Percentiles rank a stretch among this genome's conserved stretches.
phyloP scores from a whole-genome alignment of 2,888 invertebrate species.

The Apeira syringaria region DNA sequence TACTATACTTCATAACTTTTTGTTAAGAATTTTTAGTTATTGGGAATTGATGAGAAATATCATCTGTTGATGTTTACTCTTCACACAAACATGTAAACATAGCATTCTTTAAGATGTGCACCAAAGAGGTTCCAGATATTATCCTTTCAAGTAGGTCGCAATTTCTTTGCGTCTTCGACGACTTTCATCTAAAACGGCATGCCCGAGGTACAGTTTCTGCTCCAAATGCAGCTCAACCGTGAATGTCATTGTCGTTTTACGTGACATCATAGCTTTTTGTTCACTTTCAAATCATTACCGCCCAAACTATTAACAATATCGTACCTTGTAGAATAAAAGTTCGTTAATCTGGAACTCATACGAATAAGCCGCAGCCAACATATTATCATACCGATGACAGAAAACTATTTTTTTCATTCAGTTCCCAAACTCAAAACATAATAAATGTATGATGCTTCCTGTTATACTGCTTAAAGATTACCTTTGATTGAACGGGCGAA shows the following conservation, averaged over 20 bases:
- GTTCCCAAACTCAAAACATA: too few species aligned
- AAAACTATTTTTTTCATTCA: too few species aligned
- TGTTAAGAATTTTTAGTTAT: too few species aligned
- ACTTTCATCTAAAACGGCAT: constrained; percentile 72
- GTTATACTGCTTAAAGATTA: too few species aligned
- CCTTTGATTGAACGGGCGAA: constrained; percentile 95
- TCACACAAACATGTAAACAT: constrained; percentile 28
- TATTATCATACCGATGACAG: too few species aligned
- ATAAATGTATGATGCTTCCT: too few species aligned
- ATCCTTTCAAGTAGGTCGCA: constrained; percentile 38
- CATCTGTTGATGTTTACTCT: constrained; percentile 6
- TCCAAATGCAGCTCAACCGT: constrained; percentile 80
- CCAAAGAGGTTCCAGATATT: constrained; percentile 16
- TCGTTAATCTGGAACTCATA: too few species aligned
- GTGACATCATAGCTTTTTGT: constrained; percentile 79
- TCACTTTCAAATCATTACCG: constrained; percentile 59
- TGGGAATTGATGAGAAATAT: constrained; percentile 3
- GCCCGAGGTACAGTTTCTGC: constrained; percentile 72
- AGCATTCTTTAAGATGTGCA: constrained; percentile 10
- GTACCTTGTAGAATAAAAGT: too few species aligned
- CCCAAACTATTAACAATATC: too few species aligned
- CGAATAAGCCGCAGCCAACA: too few species aligned
- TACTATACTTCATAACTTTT: too few species aligned
- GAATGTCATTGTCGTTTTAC: constrained; percentile 78
- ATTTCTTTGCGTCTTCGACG: constrained; percentile 62